Evolutionary conservation across 1,140 invertebrate species (phyloP).

Genomic region (Drosophila gunungcola): DNA sequence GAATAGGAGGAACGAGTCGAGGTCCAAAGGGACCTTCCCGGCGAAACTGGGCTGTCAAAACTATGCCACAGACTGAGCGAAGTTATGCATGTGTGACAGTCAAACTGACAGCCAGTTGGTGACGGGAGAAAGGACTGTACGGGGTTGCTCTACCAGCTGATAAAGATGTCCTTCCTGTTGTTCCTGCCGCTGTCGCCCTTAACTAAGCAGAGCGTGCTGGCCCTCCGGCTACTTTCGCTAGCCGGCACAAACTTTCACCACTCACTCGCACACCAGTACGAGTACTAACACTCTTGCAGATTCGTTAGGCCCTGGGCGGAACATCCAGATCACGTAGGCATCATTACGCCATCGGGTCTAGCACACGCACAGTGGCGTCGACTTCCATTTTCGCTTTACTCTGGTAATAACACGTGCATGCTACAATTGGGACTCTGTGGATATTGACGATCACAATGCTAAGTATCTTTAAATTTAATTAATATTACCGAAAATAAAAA

Average conservation of each 20-base stretch:
- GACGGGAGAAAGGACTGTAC: neutral
- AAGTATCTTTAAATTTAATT: no score
- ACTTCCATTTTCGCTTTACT: neutral
- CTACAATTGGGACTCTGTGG: neutral
- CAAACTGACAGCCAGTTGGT: constrained; percentile 4
- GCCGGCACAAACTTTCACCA: constrained; percentile 73
- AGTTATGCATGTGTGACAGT: constrained; percentile 61
- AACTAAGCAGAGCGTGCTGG: constrained; percentile 69
- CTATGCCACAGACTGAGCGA: constrained; percentile 73
- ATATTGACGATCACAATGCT: neutral
- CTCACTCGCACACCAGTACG: constrained; percentile 12
- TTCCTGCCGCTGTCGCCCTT: constrained; percentile 31
- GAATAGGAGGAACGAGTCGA: neutral
- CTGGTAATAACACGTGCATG: neutral
- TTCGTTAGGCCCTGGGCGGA: constrained; percentile 59
- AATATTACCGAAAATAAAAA: no score
- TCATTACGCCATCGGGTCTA: constrained; percentile 72
- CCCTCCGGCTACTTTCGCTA: constrained; percentile 69
- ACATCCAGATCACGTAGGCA: constrained; percentile 73
- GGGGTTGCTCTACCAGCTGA: constrained; percentile 51
- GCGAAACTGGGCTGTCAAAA: constrained; percentile 67
- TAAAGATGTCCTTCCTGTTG: constrained; percentile 76
- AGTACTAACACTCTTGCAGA: constrained; percentile 19
- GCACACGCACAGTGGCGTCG: constrained; percentile 26
- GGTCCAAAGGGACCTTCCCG: constrained; percentile 13